A percentile compares a stretch with the other conserved stretches of the same genome.
These are phyloP conservation scores for Sitophilus oryzae DNA, from an alignment of 1,140 invertebrate species.

Conservation along the genomic window DNA sequence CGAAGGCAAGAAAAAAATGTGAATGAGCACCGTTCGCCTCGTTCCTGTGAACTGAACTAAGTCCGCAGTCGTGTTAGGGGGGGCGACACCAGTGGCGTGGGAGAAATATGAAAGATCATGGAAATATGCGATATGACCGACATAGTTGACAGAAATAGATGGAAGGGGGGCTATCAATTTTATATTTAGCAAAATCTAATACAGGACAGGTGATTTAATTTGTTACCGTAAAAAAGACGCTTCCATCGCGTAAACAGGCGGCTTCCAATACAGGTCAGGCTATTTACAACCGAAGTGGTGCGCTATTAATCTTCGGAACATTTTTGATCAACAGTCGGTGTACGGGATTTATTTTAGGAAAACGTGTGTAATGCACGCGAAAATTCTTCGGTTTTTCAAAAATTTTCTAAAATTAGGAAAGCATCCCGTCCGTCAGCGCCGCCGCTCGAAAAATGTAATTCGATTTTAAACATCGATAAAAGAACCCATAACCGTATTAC, in stretches of 20 bases:
- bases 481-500: no score
- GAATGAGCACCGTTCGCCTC: constrained; percentile 2
- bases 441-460: neutral
- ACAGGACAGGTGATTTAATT: constrained; percentile 35
- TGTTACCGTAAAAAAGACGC: constrained; percentile 15
- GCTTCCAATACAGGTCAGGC: constrained; percentile 10
- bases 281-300: constrained; percentile 1
- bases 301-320: neutral
- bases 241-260: constrained; percentile 17
- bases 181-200: constrained; percentile 32
- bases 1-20: neutral
- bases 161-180: constrained; percentile 24
- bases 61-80: constrained; percentile 6
- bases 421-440: neutral
- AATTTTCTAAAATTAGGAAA: neutral
- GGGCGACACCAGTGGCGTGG: constrained; percentile 14
- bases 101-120: constrained; percentile 40
- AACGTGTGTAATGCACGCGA: neutral
- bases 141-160: constrained; percentile 36
- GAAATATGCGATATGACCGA: constrained; percentile 38
- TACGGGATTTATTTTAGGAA: neutral
- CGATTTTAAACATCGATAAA: neutral
- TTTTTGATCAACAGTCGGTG: neutral
- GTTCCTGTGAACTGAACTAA: constrained; percentile 10
- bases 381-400: neutral